Conservation (phyloP, 2,888 invertebrate species). For the Diplazon laetatorius region DNA sequence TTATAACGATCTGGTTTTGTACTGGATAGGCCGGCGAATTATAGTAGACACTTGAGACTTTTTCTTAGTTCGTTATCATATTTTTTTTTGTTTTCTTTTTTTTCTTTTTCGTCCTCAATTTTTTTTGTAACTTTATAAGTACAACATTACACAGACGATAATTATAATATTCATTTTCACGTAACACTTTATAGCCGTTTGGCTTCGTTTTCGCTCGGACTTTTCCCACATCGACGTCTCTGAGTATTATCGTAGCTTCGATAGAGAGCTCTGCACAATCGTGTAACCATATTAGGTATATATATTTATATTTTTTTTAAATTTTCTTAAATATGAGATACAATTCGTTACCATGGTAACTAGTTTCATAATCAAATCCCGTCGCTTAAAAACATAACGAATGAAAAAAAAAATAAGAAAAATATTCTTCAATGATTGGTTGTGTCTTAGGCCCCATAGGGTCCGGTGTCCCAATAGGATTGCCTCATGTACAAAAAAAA, state of each 20-base stretch:
- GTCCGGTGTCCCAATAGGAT: constrained; percentile 4
- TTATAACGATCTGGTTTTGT: constrained; percentile 79
- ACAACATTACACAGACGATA: constrained; percentile 17
- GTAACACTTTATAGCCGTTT: constrained; percentile 42
- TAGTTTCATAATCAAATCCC: constrained; percentile 20
- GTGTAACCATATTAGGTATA: constrained; percentile 9
- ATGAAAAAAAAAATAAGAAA: constrained; percentile 13
- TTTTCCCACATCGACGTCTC: constrained; percentile 31
- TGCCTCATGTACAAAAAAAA: too few relatives aligned
- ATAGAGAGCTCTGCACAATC: constrained; percentile 53
- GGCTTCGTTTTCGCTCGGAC: constrained; percentile 50
- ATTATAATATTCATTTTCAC: constrained; percentile 37
- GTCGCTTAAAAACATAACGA: too few relatives aligned
- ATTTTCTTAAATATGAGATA: constrained; percentile 44
- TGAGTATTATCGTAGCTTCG: constrained; percentile 58
- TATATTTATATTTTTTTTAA: constrained; percentile 10
- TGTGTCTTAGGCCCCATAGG: not conserved
- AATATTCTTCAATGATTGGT: constrained; percentile 25
- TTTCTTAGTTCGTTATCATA: constrained; percentile 23
- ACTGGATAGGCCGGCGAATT: constrained; percentile 78
- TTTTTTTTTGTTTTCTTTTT: constrained; percentile 58
- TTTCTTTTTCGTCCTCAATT: constrained; percentile 62
- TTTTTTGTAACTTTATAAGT: constrained; percentile 9
- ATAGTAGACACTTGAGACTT: constrained; percentile 54
- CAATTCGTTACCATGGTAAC: constrained; percentile 49